Percentiles rank a stretch among this genome's conserved stretches.
Conservation (phyloP, 92 coral and sea anemone genomes). For the Scolanthus callimorphus region DNA sequence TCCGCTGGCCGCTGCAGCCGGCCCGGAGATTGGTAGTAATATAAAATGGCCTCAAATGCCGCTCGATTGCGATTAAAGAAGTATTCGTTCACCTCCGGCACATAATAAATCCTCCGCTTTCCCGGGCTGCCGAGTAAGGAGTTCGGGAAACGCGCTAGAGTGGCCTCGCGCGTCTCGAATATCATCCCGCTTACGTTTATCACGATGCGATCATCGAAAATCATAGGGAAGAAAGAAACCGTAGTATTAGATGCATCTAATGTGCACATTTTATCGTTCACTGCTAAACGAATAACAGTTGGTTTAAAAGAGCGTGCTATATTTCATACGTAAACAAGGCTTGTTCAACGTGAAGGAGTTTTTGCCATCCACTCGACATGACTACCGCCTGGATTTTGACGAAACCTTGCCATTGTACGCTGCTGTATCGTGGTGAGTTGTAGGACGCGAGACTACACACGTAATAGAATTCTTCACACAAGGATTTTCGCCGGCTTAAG, state of each 20-base stretch:
- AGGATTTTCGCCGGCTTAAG: too few relatives aligned
- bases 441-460: too few relatives aligned
- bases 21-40: conserved; percentile 92
- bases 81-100: conserved; percentile 64
- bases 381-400: too few relatives aligned
- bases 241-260: background rate
- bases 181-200: conserved; percentile 97
- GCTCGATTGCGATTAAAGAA: conserved; percentile 94
- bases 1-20: conserved; percentile 85
- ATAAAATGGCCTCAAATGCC: conserved; percentile 94
- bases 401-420: too few relatives aligned
- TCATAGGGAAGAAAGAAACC: conserved; percentile 9
- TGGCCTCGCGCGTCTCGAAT: conserved; percentile 83
- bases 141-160: conserved; percentile 82
- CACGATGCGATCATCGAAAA: conserved; percentile 82
- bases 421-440: too few relatives aligned
- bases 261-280: conserved; percentile 5
- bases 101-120: conserved; percentile 78
- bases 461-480: too few relatives aligned
- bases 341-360: too few relatives aligned
- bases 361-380: too few relatives aligned
- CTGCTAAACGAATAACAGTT: too few relatives aligned
- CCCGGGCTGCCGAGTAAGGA: conserved; percentile 86
- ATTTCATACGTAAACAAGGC: too few relatives aligned
- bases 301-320: too few relatives aligned